Conservation (phyloP, 2,113 vertebrate genomes). For the Azemiops feae region DNA sequence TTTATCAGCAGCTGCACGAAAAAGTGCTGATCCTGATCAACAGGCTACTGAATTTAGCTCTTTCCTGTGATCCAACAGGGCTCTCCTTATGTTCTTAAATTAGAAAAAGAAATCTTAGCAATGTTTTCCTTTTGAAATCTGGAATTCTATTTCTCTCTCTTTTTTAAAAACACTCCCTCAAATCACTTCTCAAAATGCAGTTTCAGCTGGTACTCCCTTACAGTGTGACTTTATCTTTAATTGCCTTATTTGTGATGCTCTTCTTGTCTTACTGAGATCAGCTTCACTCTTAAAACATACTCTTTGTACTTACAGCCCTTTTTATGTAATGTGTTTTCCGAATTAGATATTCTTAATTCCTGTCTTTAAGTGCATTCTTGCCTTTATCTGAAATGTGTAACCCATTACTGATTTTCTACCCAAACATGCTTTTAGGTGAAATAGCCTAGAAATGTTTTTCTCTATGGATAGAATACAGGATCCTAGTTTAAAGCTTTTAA, state of each 20-base stretch:
- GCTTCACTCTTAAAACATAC: conserved; percentile 25
- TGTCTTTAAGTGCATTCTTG: conserved; percentile 11
- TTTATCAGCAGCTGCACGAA: no score
- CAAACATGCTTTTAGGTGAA: conserved; percentile 15
- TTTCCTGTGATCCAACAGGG: not conserved
- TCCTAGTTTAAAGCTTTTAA: not conserved
- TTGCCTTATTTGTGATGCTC: conserved; percentile 17
- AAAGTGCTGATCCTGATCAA: not conserved
- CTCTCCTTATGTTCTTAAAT: not conserved
- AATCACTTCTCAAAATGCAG: conserved; percentile 13
- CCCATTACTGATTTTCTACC: conserved; percentile 3
- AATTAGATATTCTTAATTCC: conserved; percentile 4
- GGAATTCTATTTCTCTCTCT: not conserved
- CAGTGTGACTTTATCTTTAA: conserved; percentile 1
- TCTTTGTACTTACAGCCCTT: conserved; percentile 3
- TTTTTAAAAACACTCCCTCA: not conserved
- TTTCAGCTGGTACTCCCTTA: conserved; percentile 31
- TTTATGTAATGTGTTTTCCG: conserved; percentile 14
- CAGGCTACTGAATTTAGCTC: not conserved
- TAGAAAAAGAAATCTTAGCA: not conserved
- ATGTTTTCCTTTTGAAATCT: not conserved
- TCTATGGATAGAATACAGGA: not conserved
- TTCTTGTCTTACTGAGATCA: conserved; percentile 8
- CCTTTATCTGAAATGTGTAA: conserved; percentile 21
- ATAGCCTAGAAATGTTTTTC: not conserved